These are phyloP conservation scores for Ranitomeya imitator DNA, from an alignment of 2,113 vertebrate species.

Conservation along the genomic window DNA sequence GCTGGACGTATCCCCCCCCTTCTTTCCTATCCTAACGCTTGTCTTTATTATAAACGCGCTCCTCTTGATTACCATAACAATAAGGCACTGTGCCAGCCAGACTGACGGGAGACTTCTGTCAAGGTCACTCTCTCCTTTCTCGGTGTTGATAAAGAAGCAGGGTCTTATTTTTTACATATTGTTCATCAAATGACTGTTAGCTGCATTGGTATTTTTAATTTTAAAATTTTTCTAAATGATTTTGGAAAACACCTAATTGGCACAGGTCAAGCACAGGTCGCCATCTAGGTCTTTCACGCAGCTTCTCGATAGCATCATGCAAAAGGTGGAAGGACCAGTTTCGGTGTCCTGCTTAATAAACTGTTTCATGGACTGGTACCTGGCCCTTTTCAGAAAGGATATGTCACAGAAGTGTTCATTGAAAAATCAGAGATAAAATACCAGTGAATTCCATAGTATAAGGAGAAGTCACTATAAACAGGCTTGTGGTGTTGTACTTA, in stretches of 20 bases:
- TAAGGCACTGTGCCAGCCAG: slow-evolving; percentile 31
- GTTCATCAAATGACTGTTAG: neutral
- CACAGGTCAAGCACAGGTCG: neutral
- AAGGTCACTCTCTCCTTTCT: slow-evolving; percentile 50
- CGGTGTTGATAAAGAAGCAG: slow-evolving; percentile 7
- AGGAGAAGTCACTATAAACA: too few species aligned
- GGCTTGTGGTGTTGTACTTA: too few species aligned
- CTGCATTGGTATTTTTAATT: neutral
- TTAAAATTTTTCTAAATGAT: neutral
- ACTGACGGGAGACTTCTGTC: slow-evolving; percentile 28
- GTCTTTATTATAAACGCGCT: slow-evolving; percentile 49
- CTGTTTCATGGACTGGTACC: too few species aligned
- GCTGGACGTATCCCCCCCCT: neutral
- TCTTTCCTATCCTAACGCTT: neutral
- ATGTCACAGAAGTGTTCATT: too few species aligned
- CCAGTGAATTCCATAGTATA: too few species aligned
- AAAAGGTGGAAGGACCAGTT: too few species aligned
- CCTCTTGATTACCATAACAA: slow-evolving; percentile 51
- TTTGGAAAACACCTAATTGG: neutral
- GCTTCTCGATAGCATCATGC: neutral
- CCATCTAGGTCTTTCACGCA: neutral
- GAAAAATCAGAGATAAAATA: too few species aligned
- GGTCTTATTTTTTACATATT: neutral
- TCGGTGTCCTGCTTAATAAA: too few species aligned
- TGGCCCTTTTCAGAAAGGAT: too few species aligned